phyloP scores from a whole-genome alignment of 2,797 vertebrate species.

The Coccyzus lansbergi region DNA sequence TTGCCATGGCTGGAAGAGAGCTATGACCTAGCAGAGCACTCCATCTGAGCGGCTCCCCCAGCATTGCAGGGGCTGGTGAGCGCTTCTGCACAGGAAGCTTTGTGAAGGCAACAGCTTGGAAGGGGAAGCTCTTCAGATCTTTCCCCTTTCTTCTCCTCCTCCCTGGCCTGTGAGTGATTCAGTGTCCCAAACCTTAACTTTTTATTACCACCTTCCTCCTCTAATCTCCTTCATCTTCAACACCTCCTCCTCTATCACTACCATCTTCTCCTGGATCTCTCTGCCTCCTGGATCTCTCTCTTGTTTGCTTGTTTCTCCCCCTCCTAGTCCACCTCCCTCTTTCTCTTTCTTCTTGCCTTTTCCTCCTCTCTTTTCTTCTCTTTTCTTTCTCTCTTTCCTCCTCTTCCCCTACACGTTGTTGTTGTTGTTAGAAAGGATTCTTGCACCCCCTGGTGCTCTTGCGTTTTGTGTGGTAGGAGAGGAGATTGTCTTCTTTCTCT shows the following conservation, averaged over 20 bases:
- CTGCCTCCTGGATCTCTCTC: slow-evolving; percentile 58
- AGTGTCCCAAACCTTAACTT: slow-evolving; percentile 81
- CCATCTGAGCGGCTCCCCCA: slow-evolving; percentile 56
- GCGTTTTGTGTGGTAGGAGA: slow-evolving; percentile 90
- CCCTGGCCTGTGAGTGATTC: slow-evolving; percentile 78
- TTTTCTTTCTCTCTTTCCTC: slow-evolving; percentile 54
- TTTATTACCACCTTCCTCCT: slow-evolving; percentile 79
- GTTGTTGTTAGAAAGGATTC: slow-evolving; percentile 88
- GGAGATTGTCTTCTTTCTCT: slow-evolving; percentile 98
- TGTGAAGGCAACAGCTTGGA: slow-evolving; percentile 76
- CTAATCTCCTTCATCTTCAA: slow-evolving; percentile 70
- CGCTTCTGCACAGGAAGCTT: slow-evolving; percentile 68
- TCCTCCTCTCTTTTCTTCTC: slow-evolving; percentile 63
- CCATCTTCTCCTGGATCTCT: slow-evolving; percentile 72
- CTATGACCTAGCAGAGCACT: slow-evolving; percentile 60
- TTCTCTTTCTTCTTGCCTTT: slow-evolving; percentile 68
- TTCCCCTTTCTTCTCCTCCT: slow-evolving; percentile 71
- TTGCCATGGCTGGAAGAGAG: slow-evolving; percentile 71
- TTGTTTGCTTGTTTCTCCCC: slow-evolving; percentile 21
- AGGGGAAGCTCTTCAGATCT: slow-evolving; percentile 71
- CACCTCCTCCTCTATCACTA: slow-evolving; percentile 68
- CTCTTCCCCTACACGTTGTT: slow-evolving; percentile 70
- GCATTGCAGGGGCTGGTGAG: slow-evolving; percentile 62
- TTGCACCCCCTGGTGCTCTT: slow-evolving; percentile 99
- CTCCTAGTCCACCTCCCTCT: slow-evolving; percentile 61